Base-by-base conservation (phyloP, 2,888 invertebrate species). In the Sphaeridia pumilis region DNA sequence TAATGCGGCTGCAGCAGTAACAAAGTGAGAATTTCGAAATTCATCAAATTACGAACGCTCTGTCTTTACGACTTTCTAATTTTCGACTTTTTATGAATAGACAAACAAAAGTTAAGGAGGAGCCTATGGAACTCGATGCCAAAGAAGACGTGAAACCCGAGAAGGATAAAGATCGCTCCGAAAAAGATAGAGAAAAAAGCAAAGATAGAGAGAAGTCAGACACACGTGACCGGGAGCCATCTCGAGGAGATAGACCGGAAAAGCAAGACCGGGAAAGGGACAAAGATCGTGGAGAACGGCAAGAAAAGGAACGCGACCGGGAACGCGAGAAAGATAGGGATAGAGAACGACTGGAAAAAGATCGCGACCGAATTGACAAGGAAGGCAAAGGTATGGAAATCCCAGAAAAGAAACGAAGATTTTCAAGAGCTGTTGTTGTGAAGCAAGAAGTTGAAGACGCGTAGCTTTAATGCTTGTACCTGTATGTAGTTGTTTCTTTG, bases 351-450 rank as follows among this genome's bases (percentile, higher is more conserved):
- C 38, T 20, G 5, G 38, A 38, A 20, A 38, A 38, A 38, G 52
- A 52, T 7, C 38, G 52, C 12, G 52, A 52, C 34, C 41, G 52
- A 20, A 22, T 17, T 4, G 52, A 52, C 2, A 47, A 52, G 25
- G 47, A 47, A 5, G 35, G 47, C 34, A 27, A 47, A 52, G 52
- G 47, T 52, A 50, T 34, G 49, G 42, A 48, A 38, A 14, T 38
- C 20, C 5, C 38, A 38, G 38, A 38, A 38, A 38, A 26, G 25
- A 45, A 45, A 14, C 45, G 45, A 22, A 22, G n/a, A n/a, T n/a
- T n/a, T n/a, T n/a, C n/a, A n/a, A n/a, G n/a, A n/a, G n/a, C n/a
- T n/a, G n/a, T n/a, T n/a, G n/a, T n/a, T n/a, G n/a, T n/a, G n/a
- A n/a, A n/a, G n/a, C n/a, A n/a, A n/a, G n/a, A n/a, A n/a, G n/a